Evolutionary conservation across 2,888 invertebrate genomes (phyloP).

Genomic region (Watsonalla binaria): DNA sequence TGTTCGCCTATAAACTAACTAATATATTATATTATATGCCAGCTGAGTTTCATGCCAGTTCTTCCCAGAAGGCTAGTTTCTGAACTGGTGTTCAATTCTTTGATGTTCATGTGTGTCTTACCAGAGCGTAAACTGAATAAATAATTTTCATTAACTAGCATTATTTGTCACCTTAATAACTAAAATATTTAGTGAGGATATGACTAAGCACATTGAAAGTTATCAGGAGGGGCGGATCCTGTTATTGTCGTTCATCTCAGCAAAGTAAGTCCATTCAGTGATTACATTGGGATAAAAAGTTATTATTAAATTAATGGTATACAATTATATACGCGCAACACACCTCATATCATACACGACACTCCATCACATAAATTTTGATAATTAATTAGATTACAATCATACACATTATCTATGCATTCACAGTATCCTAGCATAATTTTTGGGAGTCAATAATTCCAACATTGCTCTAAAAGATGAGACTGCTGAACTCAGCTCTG

Average conservation of each 20-base stretch:
- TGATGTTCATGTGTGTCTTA: too few species aligned
- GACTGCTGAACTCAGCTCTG: conserved; percentile 56
- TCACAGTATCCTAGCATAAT: conserved; percentile 58
- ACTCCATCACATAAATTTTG: conserved; percentile 53
- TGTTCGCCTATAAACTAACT: too few species aligned
- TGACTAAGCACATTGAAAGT: too few species aligned
- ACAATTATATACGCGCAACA: conserved; percentile 43
- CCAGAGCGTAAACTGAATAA: too few species aligned
- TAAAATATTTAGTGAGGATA: too few species aligned
- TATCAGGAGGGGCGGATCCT: too few species aligned
- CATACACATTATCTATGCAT: conserved; percentile 58
- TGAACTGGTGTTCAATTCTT: too few species aligned
- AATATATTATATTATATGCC: too few species aligned
- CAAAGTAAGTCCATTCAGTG: conserved; percentile 18
- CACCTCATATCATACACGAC: conserved; percentile 26
- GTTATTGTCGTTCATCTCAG: not conserved
- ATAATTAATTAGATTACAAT: conserved; percentile 58
- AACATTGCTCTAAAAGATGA: conserved; percentile 50
- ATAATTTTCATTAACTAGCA: too few species aligned
- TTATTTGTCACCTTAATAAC: too few species aligned
- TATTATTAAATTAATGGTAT: conserved; percentile 55
- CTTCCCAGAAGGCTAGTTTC: too few species aligned
- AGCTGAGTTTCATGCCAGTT: too few species aligned
- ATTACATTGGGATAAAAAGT: conserved; percentile 32
- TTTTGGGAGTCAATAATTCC: conserved; percentile 68